Percentiles rank a stretch among this genome's conserved stretches.
These are phyloP conservation scores for Oryzias curvinotus DNA, from an alignment of 2,113 vertebrate species.

Conservation along the genomic window DNA sequence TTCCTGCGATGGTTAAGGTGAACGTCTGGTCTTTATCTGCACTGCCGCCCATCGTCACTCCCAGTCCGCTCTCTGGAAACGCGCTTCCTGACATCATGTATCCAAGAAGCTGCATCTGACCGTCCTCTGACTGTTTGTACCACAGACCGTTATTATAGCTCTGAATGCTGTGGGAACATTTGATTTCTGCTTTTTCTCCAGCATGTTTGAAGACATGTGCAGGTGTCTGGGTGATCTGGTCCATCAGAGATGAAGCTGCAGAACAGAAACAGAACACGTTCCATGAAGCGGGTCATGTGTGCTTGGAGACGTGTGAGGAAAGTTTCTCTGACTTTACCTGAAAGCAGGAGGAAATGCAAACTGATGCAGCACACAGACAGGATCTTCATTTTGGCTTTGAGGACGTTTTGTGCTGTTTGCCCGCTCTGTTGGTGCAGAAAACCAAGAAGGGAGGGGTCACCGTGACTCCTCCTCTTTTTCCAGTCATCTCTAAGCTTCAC, in stretches of 20 bases:
- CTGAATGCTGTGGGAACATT: constrained; percentile 37
- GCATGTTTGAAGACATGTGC: not conserved
- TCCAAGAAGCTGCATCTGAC: constrained; percentile 42
- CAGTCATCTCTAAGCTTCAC: too few species aligned
- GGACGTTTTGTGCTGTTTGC: not conserved
- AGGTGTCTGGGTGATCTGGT: constrained; percentile 28
- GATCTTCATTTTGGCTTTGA: not conserved
- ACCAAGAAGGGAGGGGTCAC: not conserved
- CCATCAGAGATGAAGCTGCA: constrained; percentile 26
- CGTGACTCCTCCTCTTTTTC: not conserved
- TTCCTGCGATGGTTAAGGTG: constrained; percentile 12
- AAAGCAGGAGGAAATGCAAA: constrained; percentile 1
- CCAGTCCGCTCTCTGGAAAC: not conserved
- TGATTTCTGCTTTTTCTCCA: constrained; percentile 4
- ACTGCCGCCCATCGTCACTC: constrained; percentile 1
- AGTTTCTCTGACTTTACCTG: not conserved
- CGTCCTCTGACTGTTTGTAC: constrained; percentile 35
- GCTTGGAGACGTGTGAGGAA: not conserved
- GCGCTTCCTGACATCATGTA: fast-evolving
- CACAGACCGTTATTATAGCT: constrained; percentile 39
- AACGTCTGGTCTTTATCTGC: constrained; percentile 1
- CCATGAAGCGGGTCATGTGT: not conserved
- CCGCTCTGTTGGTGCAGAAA: not conserved
- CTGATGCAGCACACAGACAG: not conserved
- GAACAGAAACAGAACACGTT: not conserved